These are phyloP conservation scores for Papilio demoleus DNA, from an alignment of 2,888 invertebrate species.

Conservation along the genomic window DNA sequence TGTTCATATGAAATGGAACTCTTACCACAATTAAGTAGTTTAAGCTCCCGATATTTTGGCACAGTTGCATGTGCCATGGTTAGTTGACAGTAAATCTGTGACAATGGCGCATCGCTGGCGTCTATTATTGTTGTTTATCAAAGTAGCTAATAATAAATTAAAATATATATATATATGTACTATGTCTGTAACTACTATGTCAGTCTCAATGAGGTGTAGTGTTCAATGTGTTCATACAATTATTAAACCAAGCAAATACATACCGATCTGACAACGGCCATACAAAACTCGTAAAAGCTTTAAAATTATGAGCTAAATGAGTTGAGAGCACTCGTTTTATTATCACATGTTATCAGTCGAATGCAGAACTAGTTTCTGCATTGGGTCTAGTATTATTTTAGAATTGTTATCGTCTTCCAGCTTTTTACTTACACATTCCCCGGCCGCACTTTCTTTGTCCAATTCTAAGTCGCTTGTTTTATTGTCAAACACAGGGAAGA, in stretches of 20 bases:
- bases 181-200: background rate
- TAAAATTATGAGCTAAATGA: constrained; percentile 76
- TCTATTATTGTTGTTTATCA: too few relatives aligned
- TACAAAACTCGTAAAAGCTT: constrained; percentile 70
- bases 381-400: constrained; percentile 80
- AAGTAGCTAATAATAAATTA: too few relatives aligned
- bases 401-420: constrained; percentile 63
- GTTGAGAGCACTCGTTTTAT: constrained; percentile 79
- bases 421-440: constrained; percentile 44
- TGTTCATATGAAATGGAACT: too few relatives aligned
- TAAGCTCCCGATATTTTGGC: too few relatives aligned
- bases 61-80: too few relatives aligned
- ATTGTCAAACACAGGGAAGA: constrained; percentile 79
- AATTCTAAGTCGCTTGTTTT: constrained; percentile 56
- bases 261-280: constrained; percentile 54
- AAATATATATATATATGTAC: too few relatives aligned
- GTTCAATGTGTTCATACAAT: constrained; percentile 34
- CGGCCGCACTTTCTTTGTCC: constrained; percentile 43
- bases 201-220: constrained; percentile 1
- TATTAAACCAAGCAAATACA: constrained; percentile 61
- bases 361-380: constrained; percentile 81
- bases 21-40: too few relatives aligned
- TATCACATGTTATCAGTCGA: constrained; percentile 84
- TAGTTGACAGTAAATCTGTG: too few relatives aligned
- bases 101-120: too few relatives aligned